Percentiles rank a stretch among this genome's conserved stretches.
phyloP scores from a whole-genome alignment of 2,797 vertebrate species.

The Menidia menidia region DNA sequence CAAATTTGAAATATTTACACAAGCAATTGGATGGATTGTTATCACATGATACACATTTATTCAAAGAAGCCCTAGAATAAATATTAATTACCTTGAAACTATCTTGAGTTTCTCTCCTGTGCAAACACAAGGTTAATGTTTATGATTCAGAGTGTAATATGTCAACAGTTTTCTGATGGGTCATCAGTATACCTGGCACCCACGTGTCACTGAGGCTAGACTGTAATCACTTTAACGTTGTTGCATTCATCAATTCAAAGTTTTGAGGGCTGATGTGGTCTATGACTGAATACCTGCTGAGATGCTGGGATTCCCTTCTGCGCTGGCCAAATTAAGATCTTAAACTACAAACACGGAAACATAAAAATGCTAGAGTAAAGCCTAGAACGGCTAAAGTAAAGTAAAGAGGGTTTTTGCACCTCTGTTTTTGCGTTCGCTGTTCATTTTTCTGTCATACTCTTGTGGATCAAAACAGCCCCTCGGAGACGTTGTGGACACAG shows the following conservation, averaged over 20 bases:
- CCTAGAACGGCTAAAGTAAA: not conserved
- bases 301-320: not conserved
- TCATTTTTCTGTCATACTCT: not conserved
- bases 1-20: not conserved
- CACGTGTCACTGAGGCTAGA: slow-evolving; percentile 3
- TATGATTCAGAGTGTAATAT: not conserved
- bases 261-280: not conserved
- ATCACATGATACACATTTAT: not conserved
- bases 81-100: not conserved
- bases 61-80: not conserved
- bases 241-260: not conserved
- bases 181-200: not conserved
- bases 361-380: not conserved
- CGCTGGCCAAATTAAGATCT: not conserved
- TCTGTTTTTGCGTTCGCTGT: not conserved
- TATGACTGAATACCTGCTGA: not conserved
- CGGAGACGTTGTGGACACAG: not conserved
- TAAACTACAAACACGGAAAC: not conserved
- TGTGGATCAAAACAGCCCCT: no score
- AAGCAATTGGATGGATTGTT: not conserved
- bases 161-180: not conserved
- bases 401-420: not conserved
- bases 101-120: not conserved
- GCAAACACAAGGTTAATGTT: not conserved
- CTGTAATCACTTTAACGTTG: slow-evolving; percentile 10